A percentile compares a stretch with the other conserved stretches of the same genome.
These are phyloP conservation scores for Gallinago stenura DNA, from an alignment of 2,797 vertebrate species.

Conservation along the genomic window DNA sequence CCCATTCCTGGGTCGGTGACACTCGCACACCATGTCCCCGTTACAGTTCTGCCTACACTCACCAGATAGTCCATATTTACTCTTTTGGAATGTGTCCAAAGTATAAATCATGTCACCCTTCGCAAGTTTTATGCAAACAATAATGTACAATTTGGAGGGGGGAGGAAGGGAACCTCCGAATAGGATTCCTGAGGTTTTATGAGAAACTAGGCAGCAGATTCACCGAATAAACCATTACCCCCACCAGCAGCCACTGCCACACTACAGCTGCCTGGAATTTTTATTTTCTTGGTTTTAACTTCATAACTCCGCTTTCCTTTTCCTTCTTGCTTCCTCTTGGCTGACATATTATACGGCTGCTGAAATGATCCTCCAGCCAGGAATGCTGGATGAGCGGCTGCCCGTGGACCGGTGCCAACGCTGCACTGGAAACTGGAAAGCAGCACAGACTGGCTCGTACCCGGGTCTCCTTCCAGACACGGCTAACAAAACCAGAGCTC, in stretches of 20 bases:
- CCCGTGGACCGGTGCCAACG: constrained; percentile 53
- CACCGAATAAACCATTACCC: neutral
- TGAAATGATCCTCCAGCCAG: constrained; percentile 65
- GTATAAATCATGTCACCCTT: neutral
- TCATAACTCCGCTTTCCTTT: constrained; percentile 43
- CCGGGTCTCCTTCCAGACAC: constrained; percentile 2
- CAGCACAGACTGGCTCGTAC: constrained; percentile 19
- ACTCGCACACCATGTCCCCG: neutral
- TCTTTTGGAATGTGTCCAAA: neutral
- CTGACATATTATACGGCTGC: constrained; percentile 57
- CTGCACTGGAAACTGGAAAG: constrained; percentile 59
- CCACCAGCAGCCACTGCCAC: neutral
- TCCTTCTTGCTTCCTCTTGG: constrained; percentile 70
- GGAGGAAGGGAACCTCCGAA: neutral
- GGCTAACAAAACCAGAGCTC: neutral
- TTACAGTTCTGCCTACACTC: neutral
- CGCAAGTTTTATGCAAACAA: neutral
- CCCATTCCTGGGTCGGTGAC: neutral
- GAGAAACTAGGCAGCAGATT: neutral
- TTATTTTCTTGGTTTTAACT: constrained; percentile 63
- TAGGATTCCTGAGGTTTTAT: neutral
- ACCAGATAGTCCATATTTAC: neutral
- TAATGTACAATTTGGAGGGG: neutral
- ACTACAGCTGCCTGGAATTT: constrained; percentile 41
- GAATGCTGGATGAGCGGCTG: constrained; percentile 69